Conservation (phyloP, 2,113 vertebrate species). For the Sus scrofa region DNA sequence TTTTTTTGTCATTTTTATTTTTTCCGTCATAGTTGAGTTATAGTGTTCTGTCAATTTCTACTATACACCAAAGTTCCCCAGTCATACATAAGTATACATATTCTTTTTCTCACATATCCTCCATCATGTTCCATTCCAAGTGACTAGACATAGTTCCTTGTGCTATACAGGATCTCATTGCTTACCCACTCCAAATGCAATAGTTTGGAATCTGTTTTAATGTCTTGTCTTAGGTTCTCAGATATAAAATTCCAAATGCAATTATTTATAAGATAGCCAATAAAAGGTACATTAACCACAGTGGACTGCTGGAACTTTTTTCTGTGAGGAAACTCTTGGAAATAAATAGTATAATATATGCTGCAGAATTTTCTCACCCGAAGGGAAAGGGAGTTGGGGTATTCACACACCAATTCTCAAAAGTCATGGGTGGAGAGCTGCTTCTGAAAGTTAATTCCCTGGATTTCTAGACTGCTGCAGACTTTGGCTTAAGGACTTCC, state of each 20-base stretch:
- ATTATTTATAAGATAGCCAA: neutral
- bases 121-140: too few relatives aligned
- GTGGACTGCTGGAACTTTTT: neutral
- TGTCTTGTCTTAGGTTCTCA: neutral
- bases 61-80: too few relatives aligned
- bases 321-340: neutral
- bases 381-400: neutral
- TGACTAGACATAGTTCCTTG: too few relatives aligned
- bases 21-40: too few relatives aligned
- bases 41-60: too few relatives aligned
- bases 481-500: neutral
- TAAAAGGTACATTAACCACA: neutral
- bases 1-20: too few relatives aligned
- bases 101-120: too few relatives aligned
- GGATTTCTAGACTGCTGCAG: neutral
- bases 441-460: neutral
- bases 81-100: too few relatives aligned
- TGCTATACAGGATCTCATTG: too few relatives aligned
- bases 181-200: too few relatives aligned
- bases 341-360: neutral
- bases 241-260: slow-evolving; percentile 28
- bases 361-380: neutral
- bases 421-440: neutral
- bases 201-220: too few relatives aligned
- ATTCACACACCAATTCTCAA: neutral